Conservation (phyloP, 2,888 invertebrate genomes). For the Drosophila sordidula region DNA sequence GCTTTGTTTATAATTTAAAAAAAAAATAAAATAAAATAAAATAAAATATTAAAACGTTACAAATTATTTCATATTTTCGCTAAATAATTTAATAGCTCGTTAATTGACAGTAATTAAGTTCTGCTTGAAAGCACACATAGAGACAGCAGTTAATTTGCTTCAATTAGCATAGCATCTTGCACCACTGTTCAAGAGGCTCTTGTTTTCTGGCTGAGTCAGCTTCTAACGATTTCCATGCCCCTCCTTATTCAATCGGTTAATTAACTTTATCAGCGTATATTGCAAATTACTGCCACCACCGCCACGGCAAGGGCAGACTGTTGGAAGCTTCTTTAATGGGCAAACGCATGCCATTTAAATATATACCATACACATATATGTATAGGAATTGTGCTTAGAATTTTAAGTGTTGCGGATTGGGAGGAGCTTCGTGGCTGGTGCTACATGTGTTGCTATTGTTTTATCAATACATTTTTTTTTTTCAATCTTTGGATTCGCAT, state of each 20-base stretch:
- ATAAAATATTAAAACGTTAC: not conserved
- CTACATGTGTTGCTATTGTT: conserved; percentile 47
- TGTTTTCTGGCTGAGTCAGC: conserved; percentile 67
- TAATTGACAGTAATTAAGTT: conserved; percentile 28
- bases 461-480: conserved; percentile 49
- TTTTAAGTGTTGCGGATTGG: conserved; percentile 49
- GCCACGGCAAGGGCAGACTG: conserved; percentile 13
- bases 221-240: conserved; percentile 70
- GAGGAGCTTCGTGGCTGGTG: conserved; percentile 23
- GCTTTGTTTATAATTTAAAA: too few relatives aligned
- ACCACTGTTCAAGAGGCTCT: conserved; percentile 60
- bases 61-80: not conserved
- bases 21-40: not conserved
- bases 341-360: conserved; percentile 47
- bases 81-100: not conserved
- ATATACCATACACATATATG: conserved; percentile 8
- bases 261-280: conserved; percentile 76
- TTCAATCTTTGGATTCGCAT: conserved; percentile 26
- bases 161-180: conserved; percentile 19
- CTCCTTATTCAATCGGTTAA: conserved; percentile 60
- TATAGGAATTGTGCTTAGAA: conserved; percentile 57
- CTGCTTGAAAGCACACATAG: not conserved
- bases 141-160: conserved; percentile 11
- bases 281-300: conserved; percentile 27
- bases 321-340: conserved; percentile 43